Base-by-base conservation (phyloP, 2,113 vertebrate species). In the Tiliqua scincoides region DNA sequence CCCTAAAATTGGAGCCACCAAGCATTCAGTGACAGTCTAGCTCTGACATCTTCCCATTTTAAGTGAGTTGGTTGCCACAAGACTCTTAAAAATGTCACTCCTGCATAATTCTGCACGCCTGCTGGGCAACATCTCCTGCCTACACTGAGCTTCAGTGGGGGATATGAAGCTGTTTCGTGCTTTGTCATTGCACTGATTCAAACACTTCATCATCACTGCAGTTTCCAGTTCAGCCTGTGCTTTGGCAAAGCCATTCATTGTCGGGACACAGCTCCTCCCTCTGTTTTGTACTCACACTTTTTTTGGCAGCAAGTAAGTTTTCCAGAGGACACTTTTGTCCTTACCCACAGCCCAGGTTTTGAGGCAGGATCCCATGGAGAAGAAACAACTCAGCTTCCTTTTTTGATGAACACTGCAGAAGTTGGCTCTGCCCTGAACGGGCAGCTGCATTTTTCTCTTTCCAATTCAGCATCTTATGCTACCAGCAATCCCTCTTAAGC, bases 181-280 rank as follows among this genome's bases (percentile, higher is more conserved):
- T 79, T 54, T 74, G 32, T 74, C 68, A 84, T 78, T 67, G 32
- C 62, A 37, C 59, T 79, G 75, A 84, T 79, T 88, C 43, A 78
- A 84, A 79, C 27, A 9, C 40, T 79, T 65, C 67, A 88, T 68
- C 35, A 68, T 88, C 75, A 63, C 57, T 82, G 79, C 65, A 77
- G 63, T 62, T 81, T 68, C 72, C 54, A 71, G 79, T 57, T 81
- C 40, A 71, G 54, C 20, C 57, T 32, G 54, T 59, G 79, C 77
- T 68, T 62, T 70, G 35, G 62, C 43, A 59, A 76, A 89, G 82
- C 32, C 65, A 72, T 72, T 83, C 40, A 62, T 57, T 59, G 61
- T 10, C 0, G 0, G 40, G 37, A 84, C 5, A 35, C 17, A 40
- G 74, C 67, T 67, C 21, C 48, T 43, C 32, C 30, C 61, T 74